Evolutionary conservation across 30 jellyfish, hydroid and myxozoan genomes (phyloP).

Genomic region (Aurelia coerulea): DNA sequence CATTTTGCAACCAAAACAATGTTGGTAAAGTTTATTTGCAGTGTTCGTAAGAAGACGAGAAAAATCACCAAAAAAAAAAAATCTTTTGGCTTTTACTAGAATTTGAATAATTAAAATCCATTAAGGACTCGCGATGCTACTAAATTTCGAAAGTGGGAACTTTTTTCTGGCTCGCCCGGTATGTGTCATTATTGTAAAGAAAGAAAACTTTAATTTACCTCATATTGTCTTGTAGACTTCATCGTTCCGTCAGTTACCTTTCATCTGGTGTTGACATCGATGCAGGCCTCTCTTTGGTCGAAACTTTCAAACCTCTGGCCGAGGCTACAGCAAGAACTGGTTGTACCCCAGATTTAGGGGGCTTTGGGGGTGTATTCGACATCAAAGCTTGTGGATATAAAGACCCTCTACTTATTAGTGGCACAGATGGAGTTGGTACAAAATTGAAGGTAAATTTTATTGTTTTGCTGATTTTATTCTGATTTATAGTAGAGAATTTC

Average conservation of each 20-base stretch:
- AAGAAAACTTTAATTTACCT: no score
- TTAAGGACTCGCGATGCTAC: no score
- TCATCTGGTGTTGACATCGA: constrained; percentile 94
- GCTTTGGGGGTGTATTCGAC: constrained; percentile 97
- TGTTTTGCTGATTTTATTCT: background rate
- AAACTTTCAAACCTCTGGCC: constrained; percentile 91
- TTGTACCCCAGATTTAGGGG: constrained; percentile 86
- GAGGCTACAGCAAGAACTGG: constrained; percentile 88
- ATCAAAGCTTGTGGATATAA: constrained; percentile 73
- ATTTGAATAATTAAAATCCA: no score
- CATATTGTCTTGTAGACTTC: constrained; percentile 23
- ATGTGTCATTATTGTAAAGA: no score
- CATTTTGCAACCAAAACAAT: no score
- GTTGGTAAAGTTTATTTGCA: no score
- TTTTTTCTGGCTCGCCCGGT: no score
- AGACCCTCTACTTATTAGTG: constrained; percentile 89
- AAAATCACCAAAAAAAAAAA: no score
- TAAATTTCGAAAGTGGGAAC: no score
- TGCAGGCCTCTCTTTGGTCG: constrained; percentile 92
- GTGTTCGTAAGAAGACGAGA: no score
- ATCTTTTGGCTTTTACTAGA: no score
- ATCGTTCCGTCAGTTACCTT: constrained; percentile 67
- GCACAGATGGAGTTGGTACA: constrained; percentile 99
- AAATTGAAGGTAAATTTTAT: constrained; percentile 71
- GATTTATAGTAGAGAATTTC: background rate